phyloP scores from a whole-genome alignment of 2,113 vertebrate genomes.

The Capreolus pygargus region DNA sequence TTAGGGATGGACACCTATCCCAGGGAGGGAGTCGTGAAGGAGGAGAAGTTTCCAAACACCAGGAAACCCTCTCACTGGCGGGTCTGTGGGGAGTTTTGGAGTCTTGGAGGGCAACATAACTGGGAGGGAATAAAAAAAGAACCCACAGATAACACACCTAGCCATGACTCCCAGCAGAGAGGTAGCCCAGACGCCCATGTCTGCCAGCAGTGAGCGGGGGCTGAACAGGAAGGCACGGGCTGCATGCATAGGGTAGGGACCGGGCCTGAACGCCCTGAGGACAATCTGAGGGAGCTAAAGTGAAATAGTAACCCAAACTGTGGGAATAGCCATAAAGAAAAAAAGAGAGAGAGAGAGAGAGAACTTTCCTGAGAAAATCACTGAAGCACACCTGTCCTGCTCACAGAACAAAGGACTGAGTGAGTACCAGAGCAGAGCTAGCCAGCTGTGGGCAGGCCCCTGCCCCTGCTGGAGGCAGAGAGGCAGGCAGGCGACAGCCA shows the following conservation, averaged over 20 bases:
- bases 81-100: background rate
- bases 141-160: background rate
- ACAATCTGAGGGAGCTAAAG: background rate
- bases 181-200: fast-evolving
- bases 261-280: background rate
- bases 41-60: background rate
- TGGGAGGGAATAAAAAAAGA: background rate
- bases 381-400: background rate
- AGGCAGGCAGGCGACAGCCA: background rate
- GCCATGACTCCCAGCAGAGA: fast-evolving
- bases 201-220: fast-evolving
- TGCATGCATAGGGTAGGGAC: background rate
- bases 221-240: background rate
- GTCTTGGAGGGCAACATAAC: background rate
- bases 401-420: background rate
- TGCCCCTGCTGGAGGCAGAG: background rate
- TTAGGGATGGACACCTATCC: background rate
- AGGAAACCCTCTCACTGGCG: background rate
- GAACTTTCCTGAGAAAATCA: background rate
- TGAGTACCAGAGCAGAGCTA: background rate
- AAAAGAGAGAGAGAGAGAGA: background rate
- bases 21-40: background rate
- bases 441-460: fast-evolving
- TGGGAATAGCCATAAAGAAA: background rate
- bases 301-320: background rate